Evolutionary conservation across 1,140 invertebrate genomes (phyloP).

Genomic region (Potamilus streckersoni): DNA sequence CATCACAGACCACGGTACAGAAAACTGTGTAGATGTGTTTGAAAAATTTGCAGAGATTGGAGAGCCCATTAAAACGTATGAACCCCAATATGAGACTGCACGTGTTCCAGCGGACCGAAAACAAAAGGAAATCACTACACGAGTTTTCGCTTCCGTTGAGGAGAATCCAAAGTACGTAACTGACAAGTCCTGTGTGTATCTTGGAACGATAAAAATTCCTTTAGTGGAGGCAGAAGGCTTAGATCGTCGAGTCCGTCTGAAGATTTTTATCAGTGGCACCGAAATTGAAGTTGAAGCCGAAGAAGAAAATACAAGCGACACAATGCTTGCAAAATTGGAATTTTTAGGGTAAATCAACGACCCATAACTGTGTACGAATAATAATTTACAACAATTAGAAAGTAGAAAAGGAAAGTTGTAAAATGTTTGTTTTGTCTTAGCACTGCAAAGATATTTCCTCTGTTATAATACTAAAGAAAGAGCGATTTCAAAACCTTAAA

Average conservation of each 20-base stretch:
- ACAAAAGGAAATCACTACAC: neutral
- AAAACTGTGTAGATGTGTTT: constrained; percentile 9
- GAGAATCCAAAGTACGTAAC: neutral
- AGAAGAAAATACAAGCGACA: constrained; percentile 1
- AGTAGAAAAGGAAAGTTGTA: no score
- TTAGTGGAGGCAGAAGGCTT: neutral
- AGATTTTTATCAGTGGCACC: constrained; percentile 11
- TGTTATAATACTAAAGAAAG: no score
- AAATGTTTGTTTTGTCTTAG: no score
- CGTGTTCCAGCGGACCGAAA: neutral
- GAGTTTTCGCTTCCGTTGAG: constrained; percentile 1
- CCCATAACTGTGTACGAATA: no score
- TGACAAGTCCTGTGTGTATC: neutral
- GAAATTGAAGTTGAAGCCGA: constrained; percentile 12
- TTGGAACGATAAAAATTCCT: neutral
- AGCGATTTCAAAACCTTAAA: no score
- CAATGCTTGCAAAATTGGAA: neutral
- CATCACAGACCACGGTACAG: neutral
- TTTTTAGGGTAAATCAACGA: neutral
- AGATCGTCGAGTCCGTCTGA: neutral
- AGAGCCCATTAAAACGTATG: neutral
- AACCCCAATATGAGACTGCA: no score
- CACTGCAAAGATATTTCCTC: no score
- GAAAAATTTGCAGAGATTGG: constrained; percentile 6
- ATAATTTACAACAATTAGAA: no score